Base-by-base conservation (phyloP, 2,888 invertebrate genomes). In the Poecilus cupreus region DNA sequence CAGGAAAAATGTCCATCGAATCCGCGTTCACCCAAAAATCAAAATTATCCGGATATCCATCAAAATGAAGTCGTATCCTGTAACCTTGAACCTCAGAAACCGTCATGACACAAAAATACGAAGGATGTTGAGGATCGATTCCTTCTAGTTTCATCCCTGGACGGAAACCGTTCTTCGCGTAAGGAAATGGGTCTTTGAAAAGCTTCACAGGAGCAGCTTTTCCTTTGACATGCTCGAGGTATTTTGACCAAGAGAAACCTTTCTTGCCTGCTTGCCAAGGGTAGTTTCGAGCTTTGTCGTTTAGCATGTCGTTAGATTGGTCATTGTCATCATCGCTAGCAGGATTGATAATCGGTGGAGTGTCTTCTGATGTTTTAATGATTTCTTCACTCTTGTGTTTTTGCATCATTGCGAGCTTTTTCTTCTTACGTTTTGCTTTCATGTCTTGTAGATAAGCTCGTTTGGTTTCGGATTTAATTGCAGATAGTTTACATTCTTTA, bases 11-110 rank as follows among this genome's bases (percentile, higher is more conserved):
- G 87, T 97, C 96, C 86, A 93, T 91, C n/a, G 96, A 96, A 88
- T 98, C 96, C 0, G 96, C 96, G 88, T 98, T 97, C 43, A 94
- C 93, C 98, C 98, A 98, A 89, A 96, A 98, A 89, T 98, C 97
- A 86, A 96, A 96, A 87, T 94, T 92, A 81, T 95, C 95, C 0
- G 95, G 93, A 88, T 95, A 98, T 11, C 97, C 97, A 89, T 98
- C 98, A 88, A 98, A 98, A 88, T 96, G 96, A 74, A 98, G 90
- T 83, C 96, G 92, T 86, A 98, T 89, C 72, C 98, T 92, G 88
- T 94, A 96, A 0, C 97, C 97, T 87, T 92, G 91, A 83, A 95
- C 93, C 88, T 96, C 96, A 0, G 94, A 93, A 24, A 98, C 94
- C 0, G 95, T 95, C 77, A 97, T 92, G 22, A 97, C 97, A 88